Base-by-base conservation (phyloP, 2,888 invertebrate genomes). In the Strigamia maritima region DNA sequence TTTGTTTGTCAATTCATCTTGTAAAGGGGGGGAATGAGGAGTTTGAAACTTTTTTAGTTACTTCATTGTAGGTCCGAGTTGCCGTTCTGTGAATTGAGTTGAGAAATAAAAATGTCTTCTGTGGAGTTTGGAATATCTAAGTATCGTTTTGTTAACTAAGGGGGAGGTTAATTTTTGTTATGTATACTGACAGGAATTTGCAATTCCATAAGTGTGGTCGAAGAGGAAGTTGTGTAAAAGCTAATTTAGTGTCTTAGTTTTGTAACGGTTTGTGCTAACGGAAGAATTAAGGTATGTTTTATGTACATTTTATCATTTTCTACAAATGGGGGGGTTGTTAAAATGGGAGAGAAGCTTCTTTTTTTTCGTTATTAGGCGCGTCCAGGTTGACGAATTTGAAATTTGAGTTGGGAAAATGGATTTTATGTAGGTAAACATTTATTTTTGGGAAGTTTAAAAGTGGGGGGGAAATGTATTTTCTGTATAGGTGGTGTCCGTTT, bases 11-110 rank as follows among this genome's bases (percentile, higher is more conserved):
- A 3, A 19, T 60, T 60, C 19, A 60, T 22, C 24, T 49, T 6
- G 35, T 35, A 35, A 0, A 8, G 2, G 35, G 35, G 60, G 24
- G 60, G 60, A 0, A 22, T 1, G 60, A 60, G 60, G 44, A 12
- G 44, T 44, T 60, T 60, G 60, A 60, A 60, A 10, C 19, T 19
- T 60, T 60, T 49, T 60, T 60, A 2, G 2, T n/a, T 60, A 60
- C 1, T 60, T 60, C 14, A 6, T 60, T 60, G 19, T 60, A 60
- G 60, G 60, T 60, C 60, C 60, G 60, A 60, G 60, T 60, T 60
- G 60, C 60, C n/a, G 60, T 60, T 60, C 16, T 60, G 49, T 49
- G 49, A 49, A 49, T 49, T 49, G n/a, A 19, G 49, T 49, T 49
- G 19, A 24, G 60, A 44, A 44, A 24, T 35, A 31, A 35, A 35